Evolutionary conservation across 2,888 invertebrate genomes (phyloP), one percentile per base, ranked within the genome.

Genomic region (Lomographa bimaculata): DNA sequence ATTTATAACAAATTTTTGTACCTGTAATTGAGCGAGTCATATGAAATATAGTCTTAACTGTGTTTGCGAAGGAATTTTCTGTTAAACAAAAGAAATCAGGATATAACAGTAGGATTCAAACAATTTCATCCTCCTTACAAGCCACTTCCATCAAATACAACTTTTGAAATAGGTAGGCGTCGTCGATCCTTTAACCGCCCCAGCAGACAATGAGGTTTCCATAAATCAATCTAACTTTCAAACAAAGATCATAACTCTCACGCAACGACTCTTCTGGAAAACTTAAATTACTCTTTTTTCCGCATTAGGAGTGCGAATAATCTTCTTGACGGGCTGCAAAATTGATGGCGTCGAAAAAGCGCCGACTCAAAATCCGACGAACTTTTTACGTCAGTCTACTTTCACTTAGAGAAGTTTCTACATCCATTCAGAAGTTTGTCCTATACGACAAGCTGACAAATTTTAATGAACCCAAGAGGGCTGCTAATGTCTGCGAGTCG

Each of bases 281-380:
- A 86, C 84, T 87, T 89, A 87, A 89, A 89, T 87, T 84, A 85
- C 86, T 78, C 82, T 85, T 86, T 81, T 86, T 86, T 85, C 82
- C 84, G 85, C 79, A 76, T 83, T 77, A 77, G 76, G 79, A 86
- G 87, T 85, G 89, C 79, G 85, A 89, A 89, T 85, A 87, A 87
- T 87, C 89, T 87, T 85, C 89, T 71, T 86, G 89, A 89, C 89
- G 85, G 79, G 69, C 77, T 79, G 82, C 73, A 82, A 83, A 89
- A 89, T 89, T 87, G 87, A 89, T 87, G 87, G 82, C 70, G 79
- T 65, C 67, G 73, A 77, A 82, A 86, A 86, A 78, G 63, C 56
- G 72, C 67, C 69, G 60, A 65, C 71, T 73, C 76, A 69, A 82
- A 85, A 84, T 80, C 74, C 77, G 65, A 57, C 66, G 57, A 82